phyloP scores from a whole-genome alignment of 2,113 vertebrate species.

The Henicopernis longicauda region DNA sequence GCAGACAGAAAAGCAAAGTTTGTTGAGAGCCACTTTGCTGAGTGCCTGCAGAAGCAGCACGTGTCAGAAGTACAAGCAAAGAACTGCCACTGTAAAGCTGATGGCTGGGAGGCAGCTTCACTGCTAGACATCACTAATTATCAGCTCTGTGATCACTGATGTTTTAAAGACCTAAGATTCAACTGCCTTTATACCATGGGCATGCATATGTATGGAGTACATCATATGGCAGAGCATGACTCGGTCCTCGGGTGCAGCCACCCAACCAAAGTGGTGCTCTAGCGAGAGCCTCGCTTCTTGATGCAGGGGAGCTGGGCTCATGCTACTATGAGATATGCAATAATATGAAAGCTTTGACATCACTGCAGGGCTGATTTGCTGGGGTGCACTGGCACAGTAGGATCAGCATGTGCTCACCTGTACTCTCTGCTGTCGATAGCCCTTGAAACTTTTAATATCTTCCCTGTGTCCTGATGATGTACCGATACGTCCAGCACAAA shows the following conservation, averaged over 20 bases:
- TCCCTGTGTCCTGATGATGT: neutral
- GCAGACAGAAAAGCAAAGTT: neutral
- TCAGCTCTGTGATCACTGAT: neutral
- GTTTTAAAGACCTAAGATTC: neutral
- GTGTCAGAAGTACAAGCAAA: neutral
- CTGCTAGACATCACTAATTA: neutral
- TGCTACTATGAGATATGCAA: neutral
- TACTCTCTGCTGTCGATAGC: neutral
- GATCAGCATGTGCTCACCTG: neutral
- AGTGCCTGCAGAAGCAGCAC: neutral
- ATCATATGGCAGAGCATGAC: accelerated
- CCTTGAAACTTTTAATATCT: neutral
- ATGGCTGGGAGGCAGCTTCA: neutral
- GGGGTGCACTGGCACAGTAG: neutral
- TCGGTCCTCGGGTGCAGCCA: neutral
- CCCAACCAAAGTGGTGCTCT: neutral
- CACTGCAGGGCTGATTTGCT: neutral
- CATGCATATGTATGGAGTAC: accelerated
- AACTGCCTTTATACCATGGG: accelerated
- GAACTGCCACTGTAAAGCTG: neutral
- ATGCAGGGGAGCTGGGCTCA: neutral
- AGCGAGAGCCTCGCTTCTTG: neutral
- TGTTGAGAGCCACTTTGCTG: neutral
- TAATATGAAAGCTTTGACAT: neutral
- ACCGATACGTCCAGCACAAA: neutral